Evolutionary conservation across 2,113 vertebrate genomes (phyloP), one percentile per base, ranked within the genome.

Genomic region (Lanius ludovicianus): DNA sequence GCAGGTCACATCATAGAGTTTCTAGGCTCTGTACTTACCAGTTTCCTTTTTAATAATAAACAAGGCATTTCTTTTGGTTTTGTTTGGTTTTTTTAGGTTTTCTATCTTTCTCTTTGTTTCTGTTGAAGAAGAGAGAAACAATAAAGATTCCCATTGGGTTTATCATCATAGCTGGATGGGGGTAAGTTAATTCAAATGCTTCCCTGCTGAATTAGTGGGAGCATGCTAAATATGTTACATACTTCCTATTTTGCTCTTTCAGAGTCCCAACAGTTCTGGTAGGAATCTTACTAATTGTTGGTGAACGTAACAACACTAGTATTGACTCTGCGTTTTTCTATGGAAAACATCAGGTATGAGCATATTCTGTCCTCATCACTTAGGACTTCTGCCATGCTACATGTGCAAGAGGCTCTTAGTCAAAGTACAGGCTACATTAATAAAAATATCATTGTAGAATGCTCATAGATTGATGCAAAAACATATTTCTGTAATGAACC

Each of bases 241-340:
- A 85, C 35, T 81, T 70, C 37, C 11, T 83, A 13, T 81, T 92
- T 96, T 93, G 20, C 62, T 95, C 39, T 94, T 95, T 90, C 96
- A 99, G 99, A 80, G 55, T 99, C 75, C 99, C 99, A 84, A 97
- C 97, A 24, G 53, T 98, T 67, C 95, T 98, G 76, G 98, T 99
- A 47, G 98, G 98, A 82, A 75, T 98, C 92, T 97, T 99, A 74
- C 97, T 99, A 70, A 97, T 99, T 70, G 96, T 98, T 84, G 99
- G 99, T 37, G 97, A 98, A 91, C 95, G 94, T 76, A 98, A 96
- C 91, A 97, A 81, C n/a, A 84, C 98, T 37, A 98, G 90, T 17
- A 98, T 98, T 80, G 99, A 99, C 96, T 98, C 98, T 11, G 98
- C 98, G 7, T 99, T 99, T 97, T 99, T 99, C 98, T 99, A 99